These are phyloP conservation scores for Sminthurides aquaticus DNA, from an alignment of 2,888 invertebrate genomes.

Conservation along the genomic window DNA sequence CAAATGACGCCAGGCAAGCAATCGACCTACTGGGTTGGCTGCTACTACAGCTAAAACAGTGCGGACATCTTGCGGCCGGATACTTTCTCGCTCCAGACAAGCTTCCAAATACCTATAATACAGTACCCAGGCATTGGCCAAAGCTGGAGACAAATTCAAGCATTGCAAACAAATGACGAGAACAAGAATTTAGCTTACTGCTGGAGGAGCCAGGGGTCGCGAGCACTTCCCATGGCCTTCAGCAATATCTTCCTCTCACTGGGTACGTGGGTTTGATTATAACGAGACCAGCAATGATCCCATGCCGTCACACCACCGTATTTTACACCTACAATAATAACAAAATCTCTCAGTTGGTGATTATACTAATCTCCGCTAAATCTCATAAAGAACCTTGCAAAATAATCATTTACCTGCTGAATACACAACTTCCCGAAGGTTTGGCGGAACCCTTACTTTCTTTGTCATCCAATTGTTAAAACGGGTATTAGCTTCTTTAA, in stretches of 20 bases:
- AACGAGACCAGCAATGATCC: conserved; percentile 67
- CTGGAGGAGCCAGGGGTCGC: conserved; percentile 72
- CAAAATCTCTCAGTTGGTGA: too few species aligned
- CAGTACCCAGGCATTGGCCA: too few species aligned
- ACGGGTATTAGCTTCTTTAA: conserved; percentile 59
- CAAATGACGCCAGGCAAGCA: conserved; percentile 66
- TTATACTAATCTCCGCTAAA: too few species aligned
- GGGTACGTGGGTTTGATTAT: conserved; percentile 58
- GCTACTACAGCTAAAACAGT: conserved; percentile 65
- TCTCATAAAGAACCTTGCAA: too few species aligned
- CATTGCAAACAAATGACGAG: too few species aligned
- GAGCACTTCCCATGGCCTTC: conserved; percentile 62
- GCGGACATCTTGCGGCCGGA: conserved; percentile 64
- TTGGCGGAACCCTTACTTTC: conserved; percentile 59
- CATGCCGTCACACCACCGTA: conserved; percentile 65
- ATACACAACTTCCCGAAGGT: conserved; percentile 65
- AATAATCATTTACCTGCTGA: conserved; percentile 52
- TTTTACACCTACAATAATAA: conserved; percentile 61
- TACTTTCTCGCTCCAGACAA: conserved; percentile 61
- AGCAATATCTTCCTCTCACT: conserved; percentile 66
- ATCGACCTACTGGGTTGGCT: conserved; percentile 59
- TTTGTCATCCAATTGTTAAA: conserved; percentile 66
- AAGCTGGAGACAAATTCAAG: too few species aligned
- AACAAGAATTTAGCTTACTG: conserved; percentile 52
- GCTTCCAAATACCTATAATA: conserved; percentile 63